Conservation (phyloP, 2,113 vertebrate species). For the Pontoporia blainvillei region DNA sequence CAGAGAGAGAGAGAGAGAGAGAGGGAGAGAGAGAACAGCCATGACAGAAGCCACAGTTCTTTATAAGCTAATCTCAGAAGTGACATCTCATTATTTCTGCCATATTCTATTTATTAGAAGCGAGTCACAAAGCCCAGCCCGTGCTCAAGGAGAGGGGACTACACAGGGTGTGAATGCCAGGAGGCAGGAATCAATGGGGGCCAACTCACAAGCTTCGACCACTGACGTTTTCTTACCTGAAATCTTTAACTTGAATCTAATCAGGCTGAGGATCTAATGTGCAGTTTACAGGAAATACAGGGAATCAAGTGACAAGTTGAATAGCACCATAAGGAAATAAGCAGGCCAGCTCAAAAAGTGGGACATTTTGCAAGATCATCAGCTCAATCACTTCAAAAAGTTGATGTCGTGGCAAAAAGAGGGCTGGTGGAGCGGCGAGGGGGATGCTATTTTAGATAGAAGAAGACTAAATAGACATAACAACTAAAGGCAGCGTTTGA, state of each 20-base stretch:
- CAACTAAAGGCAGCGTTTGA: neutral
- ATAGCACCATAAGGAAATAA: neutral
- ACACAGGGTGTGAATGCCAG: no score
- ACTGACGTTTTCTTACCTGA: neutral
- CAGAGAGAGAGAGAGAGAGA: neutral
- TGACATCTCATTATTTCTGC: neutral
- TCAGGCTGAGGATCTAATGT: neutral
- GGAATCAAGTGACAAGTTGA: neutral
- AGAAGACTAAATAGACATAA: neutral
- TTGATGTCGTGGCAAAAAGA: neutral
- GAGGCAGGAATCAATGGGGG: neutral
- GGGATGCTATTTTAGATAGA: neutral
- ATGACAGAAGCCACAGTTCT: neutral
- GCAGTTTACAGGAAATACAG: neutral
- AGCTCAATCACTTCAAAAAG: neutral
- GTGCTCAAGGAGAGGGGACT: neutral
- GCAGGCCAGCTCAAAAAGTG: neutral
- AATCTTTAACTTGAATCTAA: neutral
- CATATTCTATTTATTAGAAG: neutral
- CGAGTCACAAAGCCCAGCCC: neutral
- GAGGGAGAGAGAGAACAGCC: neutral
- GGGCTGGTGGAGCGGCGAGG: fast-evolving
- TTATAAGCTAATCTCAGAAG: neutral
- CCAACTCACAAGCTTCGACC: neutral
- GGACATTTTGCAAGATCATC: neutral